phyloP scores from a whole-genome alignment of 2,113 vertebrate species.

The Chloebia gouldiae region DNA sequence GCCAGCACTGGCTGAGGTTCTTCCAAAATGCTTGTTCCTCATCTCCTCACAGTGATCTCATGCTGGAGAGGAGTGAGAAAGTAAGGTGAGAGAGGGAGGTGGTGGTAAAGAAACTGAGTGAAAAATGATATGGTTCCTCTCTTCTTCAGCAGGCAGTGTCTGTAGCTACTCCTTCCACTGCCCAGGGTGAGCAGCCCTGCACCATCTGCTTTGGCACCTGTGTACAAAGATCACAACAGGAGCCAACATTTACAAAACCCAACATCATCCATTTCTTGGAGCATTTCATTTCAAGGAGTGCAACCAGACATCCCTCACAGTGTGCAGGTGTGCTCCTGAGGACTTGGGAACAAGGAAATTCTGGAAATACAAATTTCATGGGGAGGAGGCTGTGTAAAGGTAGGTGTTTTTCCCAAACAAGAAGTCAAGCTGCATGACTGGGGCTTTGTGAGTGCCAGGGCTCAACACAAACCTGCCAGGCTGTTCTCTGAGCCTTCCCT shows the following conservation, averaged over 20 bases:
- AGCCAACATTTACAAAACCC: background rate
- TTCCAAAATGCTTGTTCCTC: background rate
- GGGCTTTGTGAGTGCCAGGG: background rate
- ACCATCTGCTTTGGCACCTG: background rate
- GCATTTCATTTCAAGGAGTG: background rate
- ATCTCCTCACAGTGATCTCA: background rate
- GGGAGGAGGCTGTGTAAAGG: background rate
- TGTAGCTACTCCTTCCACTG: background rate
- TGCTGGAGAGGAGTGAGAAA: background rate
- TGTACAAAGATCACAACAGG: background rate
- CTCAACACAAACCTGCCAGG: background rate
- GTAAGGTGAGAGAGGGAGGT: background rate
- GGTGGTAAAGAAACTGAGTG: background rate
- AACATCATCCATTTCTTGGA: background rate
- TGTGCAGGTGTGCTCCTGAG: background rate
- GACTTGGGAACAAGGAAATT: background rate
- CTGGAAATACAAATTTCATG: background rate
- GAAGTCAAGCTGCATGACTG: background rate
- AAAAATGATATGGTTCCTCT: background rate
- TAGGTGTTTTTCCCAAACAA: background rate
- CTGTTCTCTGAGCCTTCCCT: background rate
- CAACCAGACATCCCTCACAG: background rate
- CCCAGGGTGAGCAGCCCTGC: background rate
- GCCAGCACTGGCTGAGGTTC: background rate
- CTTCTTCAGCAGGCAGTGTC: background rate